A percentile compares a stretch with the other conserved stretches of the same genome.
Conservation (phyloP, 2,888 invertebrate species). For the Mamestra brassicae region DNA sequence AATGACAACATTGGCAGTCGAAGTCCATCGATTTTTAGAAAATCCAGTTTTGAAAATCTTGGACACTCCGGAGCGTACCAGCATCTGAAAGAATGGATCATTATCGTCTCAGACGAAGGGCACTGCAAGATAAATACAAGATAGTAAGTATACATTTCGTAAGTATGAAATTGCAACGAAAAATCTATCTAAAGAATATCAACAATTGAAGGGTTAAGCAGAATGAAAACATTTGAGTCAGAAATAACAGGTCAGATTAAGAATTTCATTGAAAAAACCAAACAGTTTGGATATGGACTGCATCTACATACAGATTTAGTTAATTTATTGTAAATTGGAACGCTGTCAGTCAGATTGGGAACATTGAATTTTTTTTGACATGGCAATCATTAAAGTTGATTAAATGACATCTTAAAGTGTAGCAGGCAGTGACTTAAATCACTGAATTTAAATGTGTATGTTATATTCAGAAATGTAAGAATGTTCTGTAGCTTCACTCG, state of each 20-base stretch:
- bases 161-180: conserved; percentile 6
- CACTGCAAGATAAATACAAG: neutral
- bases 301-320: no score
- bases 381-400: neutral
- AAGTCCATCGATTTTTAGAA: neutral
- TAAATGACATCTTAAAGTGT: neutral
- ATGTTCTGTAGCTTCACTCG: no score
- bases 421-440: neutral
- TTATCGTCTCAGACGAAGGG: neutral
- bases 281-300: no score
- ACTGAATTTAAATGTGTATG: no score
- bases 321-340: no score
- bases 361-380: conserved; percentile 7
- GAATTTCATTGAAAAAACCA: no score
- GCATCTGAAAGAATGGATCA: neutral
- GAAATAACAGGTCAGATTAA: no score
- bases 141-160: conserved; percentile 5
- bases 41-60: neutral
- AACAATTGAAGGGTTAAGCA: no score
- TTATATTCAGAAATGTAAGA: no score
- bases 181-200: no score
- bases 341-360: conserved; percentile 4
- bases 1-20: neutral
- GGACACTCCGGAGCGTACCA: neutral
- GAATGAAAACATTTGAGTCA: no score